phyloP scores from a whole-genome alignment of 2,888 invertebrate genomes.

The Drymonia ruficornis region DNA sequence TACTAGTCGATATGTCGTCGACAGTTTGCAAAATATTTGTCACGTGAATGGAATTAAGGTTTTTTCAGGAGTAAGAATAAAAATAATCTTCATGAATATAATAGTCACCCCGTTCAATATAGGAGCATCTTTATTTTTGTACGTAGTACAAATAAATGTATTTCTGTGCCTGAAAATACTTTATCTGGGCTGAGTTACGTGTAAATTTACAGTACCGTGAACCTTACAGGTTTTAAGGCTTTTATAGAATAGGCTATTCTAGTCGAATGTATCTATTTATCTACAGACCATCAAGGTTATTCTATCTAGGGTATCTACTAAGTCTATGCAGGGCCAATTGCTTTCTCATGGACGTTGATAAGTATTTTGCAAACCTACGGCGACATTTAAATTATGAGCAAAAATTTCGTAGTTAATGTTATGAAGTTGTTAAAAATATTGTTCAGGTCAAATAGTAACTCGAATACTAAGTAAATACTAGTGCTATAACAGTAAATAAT shows the following conservation, averaged over 20 bases:
- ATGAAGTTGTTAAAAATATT: conserved; percentile 42
- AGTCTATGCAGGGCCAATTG: neutral
- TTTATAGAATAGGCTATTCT: neutral
- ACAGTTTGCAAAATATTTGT: conserved; percentile 28
- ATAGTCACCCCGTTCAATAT: no score
- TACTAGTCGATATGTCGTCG: conserved; percentile 64
- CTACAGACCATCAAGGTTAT: neutral
- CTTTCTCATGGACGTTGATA: neutral
- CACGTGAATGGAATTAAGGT: no score
- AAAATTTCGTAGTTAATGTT: conserved; percentile 39
- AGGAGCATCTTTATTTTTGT: no score
- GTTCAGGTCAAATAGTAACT: conserved; percentile 55
- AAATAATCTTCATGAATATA: no score
- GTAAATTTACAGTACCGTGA: no score
- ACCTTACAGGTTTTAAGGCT: no score
- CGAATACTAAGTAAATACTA: conserved; percentile 63
- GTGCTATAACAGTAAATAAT: conserved; percentile 38
- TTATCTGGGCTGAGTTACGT: no score
- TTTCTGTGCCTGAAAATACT: no score
- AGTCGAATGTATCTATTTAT: neutral
- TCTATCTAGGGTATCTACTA: neutral
- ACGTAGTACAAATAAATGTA: no score
- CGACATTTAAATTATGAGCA: conserved; percentile 26
- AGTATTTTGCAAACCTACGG: conserved; percentile 11
- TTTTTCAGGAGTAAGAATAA: no score